phyloP scores from a whole-genome alignment of 2,888 invertebrate genomes.

The Amphipoea lucens region DNA sequence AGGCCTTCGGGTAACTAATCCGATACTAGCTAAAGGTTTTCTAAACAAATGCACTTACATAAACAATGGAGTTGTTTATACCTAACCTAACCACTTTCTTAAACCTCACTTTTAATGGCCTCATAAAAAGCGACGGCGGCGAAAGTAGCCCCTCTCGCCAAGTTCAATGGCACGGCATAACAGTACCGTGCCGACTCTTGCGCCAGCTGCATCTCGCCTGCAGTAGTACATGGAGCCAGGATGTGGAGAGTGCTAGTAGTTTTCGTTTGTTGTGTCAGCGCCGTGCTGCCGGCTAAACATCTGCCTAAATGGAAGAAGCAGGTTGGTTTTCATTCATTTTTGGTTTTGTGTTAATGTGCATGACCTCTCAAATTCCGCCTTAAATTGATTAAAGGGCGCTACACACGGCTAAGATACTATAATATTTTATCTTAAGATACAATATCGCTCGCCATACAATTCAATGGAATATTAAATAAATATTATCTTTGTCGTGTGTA shows the following conservation, averaged over 20 bases:
- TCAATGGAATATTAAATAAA: too few species aligned
- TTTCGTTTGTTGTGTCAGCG: conserved; percentile 76
- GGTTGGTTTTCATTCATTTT: conserved; percentile 83
- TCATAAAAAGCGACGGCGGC: conserved; percentile 78
- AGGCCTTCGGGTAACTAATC: background rate
- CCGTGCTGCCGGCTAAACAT: conserved; percentile 88
- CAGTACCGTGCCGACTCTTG: conserved; percentile 78
- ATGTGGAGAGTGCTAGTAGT: conserved; percentile 64
- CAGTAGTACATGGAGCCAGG: conserved; percentile 52
- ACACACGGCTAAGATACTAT: too few species aligned
- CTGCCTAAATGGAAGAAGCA: conserved; percentile 95
- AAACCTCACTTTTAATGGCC: conserved; percentile 74
- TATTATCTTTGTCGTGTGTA: too few species aligned
- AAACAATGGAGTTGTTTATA: background rate
- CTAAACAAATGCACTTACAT: conserved; percentile 16
- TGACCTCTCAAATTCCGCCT: background rate
- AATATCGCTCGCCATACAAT: too few species aligned
- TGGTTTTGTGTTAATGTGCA: background rate
- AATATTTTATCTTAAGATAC: too few species aligned
- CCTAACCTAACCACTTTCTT: conserved; percentile 46
- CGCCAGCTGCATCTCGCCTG: conserved; percentile 71
- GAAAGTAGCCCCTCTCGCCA: conserved; percentile 85
- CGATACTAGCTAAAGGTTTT: background rate
- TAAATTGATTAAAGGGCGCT: background rate
- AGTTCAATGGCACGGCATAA: conserved; percentile 88